Base-by-base conservation (phyloP, 2,797 vertebrate species). In the Microchirus variegatus region DNA sequence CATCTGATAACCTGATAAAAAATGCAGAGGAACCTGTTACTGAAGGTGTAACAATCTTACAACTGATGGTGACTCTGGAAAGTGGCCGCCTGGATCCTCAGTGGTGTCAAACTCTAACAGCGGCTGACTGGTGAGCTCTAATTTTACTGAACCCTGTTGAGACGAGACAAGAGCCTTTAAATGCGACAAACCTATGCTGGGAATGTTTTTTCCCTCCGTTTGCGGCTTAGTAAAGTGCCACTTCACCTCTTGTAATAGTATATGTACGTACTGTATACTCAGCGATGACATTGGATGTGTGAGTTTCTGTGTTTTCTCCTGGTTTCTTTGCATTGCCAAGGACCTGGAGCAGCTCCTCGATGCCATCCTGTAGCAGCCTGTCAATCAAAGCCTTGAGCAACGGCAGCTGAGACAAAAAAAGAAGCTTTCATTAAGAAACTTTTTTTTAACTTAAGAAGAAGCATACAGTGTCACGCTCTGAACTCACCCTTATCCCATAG, bases 401-500 rank as follows among this genome's bases (percentile, higher is more conserved):
- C 15, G 89, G 88, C 51, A 97, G 88, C 96, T 97, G 83, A 52
- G 63, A 40, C 81, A 52, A 40, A 52, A 40, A 76, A 10, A 62
- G 7, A 10, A 38, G 16, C 35, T 58, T 74, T 68, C 17, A 41
- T 53, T 71, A 55, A 80, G 38, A 61, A 18, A 13, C 10, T 36
- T 16, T 54, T 49, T 59, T 15, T 9, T 11, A 26, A 53, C 10
- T 8, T 59, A 2, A 40, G 18, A 64, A 50, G n/a, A n/a, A 52
- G 1, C 26, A 4, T 3, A 6, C 0, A 2, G 5, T 50, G n/a
- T 41, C 16, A 14, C 3, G 10, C 14, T 55, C 36, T 26, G 44
- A 41, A 17, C 94, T 74, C 85, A 96, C 96, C 92, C 93, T 92
- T 75, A 97, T 96, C 10, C 95, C 95, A 0, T 96, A 95, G 4